Percentiles rank a stretch among this genome's conserved stretches.
phyloP scores from a whole-genome alignment of 2,797 vertebrate species.

The Macropus fuliginosus region DNA sequence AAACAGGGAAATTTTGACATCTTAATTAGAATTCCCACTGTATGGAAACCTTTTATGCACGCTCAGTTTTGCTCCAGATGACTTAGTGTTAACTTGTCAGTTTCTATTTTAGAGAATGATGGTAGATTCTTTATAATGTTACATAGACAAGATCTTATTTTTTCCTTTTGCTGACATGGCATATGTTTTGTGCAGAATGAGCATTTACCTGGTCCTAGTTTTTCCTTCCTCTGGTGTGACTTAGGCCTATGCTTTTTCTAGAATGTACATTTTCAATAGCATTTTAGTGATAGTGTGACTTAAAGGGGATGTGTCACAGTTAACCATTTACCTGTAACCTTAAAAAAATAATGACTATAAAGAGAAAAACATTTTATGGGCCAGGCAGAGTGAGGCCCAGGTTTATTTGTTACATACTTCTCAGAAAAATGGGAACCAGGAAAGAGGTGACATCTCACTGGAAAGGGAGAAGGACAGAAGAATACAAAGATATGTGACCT shows the following conservation, averaged over 20 bases:
- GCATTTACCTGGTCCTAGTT: slow-evolving; percentile 29
- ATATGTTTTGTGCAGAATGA: slow-evolving; percentile 30
- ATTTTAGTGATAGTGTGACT: slow-evolving; percentile 6
- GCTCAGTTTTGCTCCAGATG: slow-evolving; percentile 22
- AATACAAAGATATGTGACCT: not conserved
- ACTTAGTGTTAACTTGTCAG: slow-evolving; percentile 24
- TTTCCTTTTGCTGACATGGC: slow-evolving; percentile 1
- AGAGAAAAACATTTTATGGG: not conserved
- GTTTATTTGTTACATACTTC: not conserved
- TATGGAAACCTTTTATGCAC: not conserved
- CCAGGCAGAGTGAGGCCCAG: not conserved
- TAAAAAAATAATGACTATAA: slow-evolving; percentile 48
- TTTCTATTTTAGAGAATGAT: slow-evolving; percentile 40
- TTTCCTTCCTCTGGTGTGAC: slow-evolving; percentile 12
- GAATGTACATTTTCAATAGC: not conserved
- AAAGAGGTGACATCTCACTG: not conserved
- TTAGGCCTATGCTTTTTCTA: slow-evolving; percentile 11
- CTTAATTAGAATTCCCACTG: slow-evolving; percentile 17
- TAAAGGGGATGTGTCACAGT: not conserved
- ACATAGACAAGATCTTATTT: slow-evolving; percentile 3
- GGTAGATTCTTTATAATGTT: slow-evolving; percentile 25
- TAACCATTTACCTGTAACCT: not conserved
- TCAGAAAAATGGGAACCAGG: not conserved
- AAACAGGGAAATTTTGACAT: slow-evolving; percentile 51
- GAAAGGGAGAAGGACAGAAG: not conserved